These are phyloP conservation scores for Patagioenas fasciata DNA, from an alignment of 2,113 vertebrate genomes.

Conservation along the genomic window DNA sequence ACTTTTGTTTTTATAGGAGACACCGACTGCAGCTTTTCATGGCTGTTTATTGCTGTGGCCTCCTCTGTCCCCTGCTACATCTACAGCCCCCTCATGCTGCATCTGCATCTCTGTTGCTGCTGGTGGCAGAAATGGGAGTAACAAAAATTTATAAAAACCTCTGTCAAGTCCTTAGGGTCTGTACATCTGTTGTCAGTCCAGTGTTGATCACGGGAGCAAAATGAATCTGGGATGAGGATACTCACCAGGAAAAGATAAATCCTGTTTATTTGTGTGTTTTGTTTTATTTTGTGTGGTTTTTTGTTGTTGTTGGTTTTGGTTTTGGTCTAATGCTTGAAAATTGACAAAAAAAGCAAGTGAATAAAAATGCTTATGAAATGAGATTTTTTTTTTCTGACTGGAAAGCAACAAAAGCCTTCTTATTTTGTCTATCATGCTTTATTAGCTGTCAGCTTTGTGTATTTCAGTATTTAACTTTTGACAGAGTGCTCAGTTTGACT, in stretches of 20 bases:
- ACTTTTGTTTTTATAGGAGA: not conserved
- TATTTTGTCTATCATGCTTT: slow-evolving; percentile 49
- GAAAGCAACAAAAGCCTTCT: not conserved
- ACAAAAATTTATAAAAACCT: not conserved
- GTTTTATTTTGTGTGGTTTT: too few relatives aligned
- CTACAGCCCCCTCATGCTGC: fast-evolving
- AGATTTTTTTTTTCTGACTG: not conserved
- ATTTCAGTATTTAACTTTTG: slow-evolving; percentile 28
- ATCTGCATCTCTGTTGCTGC: not conserved
- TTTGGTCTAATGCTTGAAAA: not conserved
- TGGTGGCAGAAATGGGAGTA: not conserved
- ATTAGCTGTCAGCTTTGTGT: slow-evolving; percentile 32
- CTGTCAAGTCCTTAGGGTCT: not conserved
- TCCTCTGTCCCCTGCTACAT: not conserved
- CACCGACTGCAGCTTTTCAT: not conserved
- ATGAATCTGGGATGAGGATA: not conserved
- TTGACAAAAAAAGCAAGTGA: not conserved
- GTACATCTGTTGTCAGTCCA: not conserved
- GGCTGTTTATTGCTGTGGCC: not conserved
- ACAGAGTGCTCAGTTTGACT: not conserved
- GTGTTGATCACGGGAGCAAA: not conserved
- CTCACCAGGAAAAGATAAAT: too few relatives aligned
- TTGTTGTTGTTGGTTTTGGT: too few relatives aligned
- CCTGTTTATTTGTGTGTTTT: too few relatives aligned
- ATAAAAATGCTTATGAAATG: not conserved